phyloP scores from a whole-genome alignment of 2,888 invertebrate genomes.

The Sesamia inferens region DNA sequence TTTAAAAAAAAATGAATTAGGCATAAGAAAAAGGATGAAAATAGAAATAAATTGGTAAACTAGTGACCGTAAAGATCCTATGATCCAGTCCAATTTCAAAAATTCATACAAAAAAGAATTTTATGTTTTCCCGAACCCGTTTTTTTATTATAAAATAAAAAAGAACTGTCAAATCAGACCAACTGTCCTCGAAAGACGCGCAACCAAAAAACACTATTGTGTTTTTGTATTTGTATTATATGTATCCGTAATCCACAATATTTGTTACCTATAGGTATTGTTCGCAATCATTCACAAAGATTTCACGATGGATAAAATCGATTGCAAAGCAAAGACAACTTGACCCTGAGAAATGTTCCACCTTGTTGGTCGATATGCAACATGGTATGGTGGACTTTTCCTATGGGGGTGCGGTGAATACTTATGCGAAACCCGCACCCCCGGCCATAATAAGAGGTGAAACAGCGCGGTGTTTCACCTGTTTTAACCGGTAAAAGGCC shows the following conservation, averaged over 20 bases:
- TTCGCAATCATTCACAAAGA: conserved; percentile 4
- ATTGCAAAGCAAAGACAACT: conserved; percentile 29
- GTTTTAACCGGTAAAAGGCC: too few species aligned
- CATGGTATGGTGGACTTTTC: background rate
- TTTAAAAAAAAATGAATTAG: conserved; percentile 1
- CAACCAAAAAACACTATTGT: background rate
- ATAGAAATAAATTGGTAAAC: background rate
- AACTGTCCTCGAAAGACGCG: background rate
- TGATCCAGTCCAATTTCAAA: background rate
- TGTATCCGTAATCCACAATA: background rate
- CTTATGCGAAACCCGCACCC: too few species aligned
- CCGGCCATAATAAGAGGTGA: too few species aligned
- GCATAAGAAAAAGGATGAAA: background rate
- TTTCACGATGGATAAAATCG: conserved; percentile 26
- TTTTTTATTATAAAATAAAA: too few species aligned
- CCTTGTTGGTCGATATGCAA: conserved; percentile 47
- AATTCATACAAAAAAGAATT: background rate
- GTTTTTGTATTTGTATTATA: background rate
- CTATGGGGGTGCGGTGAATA: background rate
- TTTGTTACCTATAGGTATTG: background rate
- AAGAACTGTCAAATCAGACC: too few species aligned
- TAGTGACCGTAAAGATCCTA: background rate
- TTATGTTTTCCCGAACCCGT: background rate
- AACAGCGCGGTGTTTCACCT: too few species aligned
- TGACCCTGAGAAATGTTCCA: conserved; percentile 12